Base-by-base conservation (phyloP, 2,888 invertebrate genomes). In the Adineta ricciae region DNA sequence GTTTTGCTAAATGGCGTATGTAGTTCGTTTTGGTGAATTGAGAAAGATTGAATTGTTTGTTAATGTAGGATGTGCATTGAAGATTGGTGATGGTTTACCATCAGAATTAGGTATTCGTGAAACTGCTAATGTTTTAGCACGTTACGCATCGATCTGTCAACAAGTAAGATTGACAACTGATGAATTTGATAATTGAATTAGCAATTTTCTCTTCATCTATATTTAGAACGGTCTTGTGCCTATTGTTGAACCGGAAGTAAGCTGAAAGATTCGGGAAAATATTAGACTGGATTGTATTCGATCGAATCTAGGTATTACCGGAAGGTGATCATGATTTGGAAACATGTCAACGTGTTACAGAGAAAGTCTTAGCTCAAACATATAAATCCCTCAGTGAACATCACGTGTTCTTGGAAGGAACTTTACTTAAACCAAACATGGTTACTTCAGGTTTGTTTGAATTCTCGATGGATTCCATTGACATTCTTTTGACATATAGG, bases 371-470 rank as follows among this genome's bases (percentile, higher is more conserved):
- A 89, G 94, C 97, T 83, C 96, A 96, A 88, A 94, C 94, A 52
- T 97, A 97, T 94, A 97, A 97, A 92, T 98, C 99, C 11, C 93
- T 99, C 87, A 94, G 93, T 89, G 98, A 99, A 91, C 98, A 99
- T 91, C 95, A 99, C 90, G 96, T 99, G 86, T 99, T 93, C 92
- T 93, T 99, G 89, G 99, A 99, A 92, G 99, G 97, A 87, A 98
- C 97, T 24, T 93, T 99, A 50, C 93, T 99, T 89, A 99, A 99
- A 91, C 98, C 99, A 86, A 99, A 99, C 93, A 99, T 99, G 99
- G 97, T 97, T 85, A 97, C 95, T 86, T 93, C 95, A 86, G 97
- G 96, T 87, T 95, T 95, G 92, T 92, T n/a, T n/a, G n/a, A n/a
- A n/a, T n/a, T n/a, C n/a, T n/a, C n/a, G n/a, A n/a, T n/a, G n/a